Conservation (phyloP, 2,888 invertebrate genomes). For the Nomada lathburiana region DNA sequence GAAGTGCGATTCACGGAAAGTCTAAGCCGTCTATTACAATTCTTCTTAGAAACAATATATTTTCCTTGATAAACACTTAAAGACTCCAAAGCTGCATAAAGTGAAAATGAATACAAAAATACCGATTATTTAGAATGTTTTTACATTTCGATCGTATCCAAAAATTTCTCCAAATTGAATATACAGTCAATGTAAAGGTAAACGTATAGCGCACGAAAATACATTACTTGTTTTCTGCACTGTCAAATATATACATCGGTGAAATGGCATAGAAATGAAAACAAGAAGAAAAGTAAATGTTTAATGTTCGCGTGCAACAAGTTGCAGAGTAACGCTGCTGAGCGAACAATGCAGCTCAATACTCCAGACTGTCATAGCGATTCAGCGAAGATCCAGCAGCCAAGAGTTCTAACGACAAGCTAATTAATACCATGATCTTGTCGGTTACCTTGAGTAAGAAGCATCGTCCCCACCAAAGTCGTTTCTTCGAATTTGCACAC, state of each 20-base stretch:
- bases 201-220: too few species aligned
- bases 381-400: neutral
- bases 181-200: too few species aligned
- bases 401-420: neutral
- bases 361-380: neutral
- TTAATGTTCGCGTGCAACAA: neutral
- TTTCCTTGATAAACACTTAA: constrained; percentile 5
- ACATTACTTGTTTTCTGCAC: too few species aligned
- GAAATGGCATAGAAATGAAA: neutral
- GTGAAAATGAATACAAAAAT: neutral
- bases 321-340: neutral
- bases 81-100: neutral
- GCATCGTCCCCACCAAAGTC: constrained; percentile 3
- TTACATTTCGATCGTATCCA: neutral
- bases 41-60: neutral
- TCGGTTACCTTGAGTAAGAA: constrained; percentile 14
- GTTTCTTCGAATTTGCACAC: constrained; percentile 34
- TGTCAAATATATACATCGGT: too few species aligned
- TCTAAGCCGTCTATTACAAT: neutral
- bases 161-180: too few species aligned
- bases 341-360: neutral
- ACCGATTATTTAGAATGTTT: neutral
- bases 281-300: neutral
- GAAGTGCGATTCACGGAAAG: constrained; percentile 5
- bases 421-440: constrained; percentile 34